These are phyloP conservation scores for Hyposmocoma kahamanoa DNA, from an alignment of 1,140 invertebrate species.

Conservation along the genomic window DNA sequence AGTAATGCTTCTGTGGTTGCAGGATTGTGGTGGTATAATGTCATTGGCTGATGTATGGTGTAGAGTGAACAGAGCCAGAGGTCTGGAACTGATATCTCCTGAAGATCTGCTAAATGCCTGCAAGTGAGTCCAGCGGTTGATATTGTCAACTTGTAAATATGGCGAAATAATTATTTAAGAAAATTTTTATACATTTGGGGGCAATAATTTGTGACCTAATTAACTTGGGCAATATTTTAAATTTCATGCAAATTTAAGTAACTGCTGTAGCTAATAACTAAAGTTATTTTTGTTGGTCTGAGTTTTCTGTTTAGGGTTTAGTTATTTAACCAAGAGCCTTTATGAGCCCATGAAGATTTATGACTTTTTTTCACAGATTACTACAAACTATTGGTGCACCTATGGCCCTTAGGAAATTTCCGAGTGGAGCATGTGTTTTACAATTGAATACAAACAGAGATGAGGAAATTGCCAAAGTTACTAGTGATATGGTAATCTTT, in stretches of 20 bases:
- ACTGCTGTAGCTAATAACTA: no score
- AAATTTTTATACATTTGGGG: no score
- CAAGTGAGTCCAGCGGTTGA: no score
- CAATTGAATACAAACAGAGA: conserved; percentile 88
- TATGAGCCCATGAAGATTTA: no score
- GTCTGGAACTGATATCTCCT: conserved; percentile 92
- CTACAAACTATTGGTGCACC: conserved; percentile 80
- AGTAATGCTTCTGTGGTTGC: no score
- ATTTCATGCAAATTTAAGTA: no score
- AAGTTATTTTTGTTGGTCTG: no score
- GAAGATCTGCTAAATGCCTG: conserved; percentile 96
- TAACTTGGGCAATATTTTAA: not conserved
- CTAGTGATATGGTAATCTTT: conserved; percentile 78
- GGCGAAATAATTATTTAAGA: no score
- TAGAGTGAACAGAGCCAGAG: conserved; percentile 92
- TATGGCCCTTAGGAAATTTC: conserved; percentile 87
- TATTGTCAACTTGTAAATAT: no score
- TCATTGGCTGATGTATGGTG: conserved; percentile 97
- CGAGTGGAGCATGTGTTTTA: conserved; percentile 92
- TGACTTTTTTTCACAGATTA: conserved; percentile 47
- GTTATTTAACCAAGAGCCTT: no score
- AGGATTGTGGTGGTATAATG: conserved; percentile 97
- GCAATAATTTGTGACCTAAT: no score
- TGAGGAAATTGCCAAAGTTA: conserved; percentile 82
- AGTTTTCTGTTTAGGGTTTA: no score